Evolutionary conservation across 2,113 vertebrate genomes (phyloP), one percentile per base, ranked within the genome.

Genomic region (Cinclus cinclus): DNA sequence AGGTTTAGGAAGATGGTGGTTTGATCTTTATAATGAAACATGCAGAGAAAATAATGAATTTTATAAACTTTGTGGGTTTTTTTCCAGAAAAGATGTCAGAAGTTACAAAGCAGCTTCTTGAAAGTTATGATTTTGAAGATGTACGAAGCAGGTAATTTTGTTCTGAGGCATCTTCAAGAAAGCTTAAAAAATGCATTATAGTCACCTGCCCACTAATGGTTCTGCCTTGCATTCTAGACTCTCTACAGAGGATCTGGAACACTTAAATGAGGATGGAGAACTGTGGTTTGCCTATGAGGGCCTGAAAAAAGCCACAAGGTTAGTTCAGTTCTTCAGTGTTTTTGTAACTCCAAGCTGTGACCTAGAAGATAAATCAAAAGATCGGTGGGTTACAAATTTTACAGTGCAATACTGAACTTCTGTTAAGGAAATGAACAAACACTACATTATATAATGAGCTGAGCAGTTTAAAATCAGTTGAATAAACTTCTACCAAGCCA

Each of bases 241-340:
- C 31, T 98, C 97, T 52, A 55, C 94, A 10, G 98, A 99, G 81
- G 98, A 98, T 70, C 85, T 98, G 81, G 98, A 99, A 22, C 98
- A 98, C 92, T 96, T 98, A 74, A 98, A 98, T 94, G 99, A 99
- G 83, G 98, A 98, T 60, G 99, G 98, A 86, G 99, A 99, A 60
- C 92, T 99, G 44, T 98, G 98, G 96, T 98, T 98, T 97, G 98
- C 98, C 60, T 99, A 99, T 2, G 99, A 99, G 79, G 97, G 98
- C 24, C 96, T 99, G 50, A 99, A 99, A 88, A 99, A 99, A 97
- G 99, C 99, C 30, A 98, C 98, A 60, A 99, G 98, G 99, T 99
- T 28, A 97, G 97, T 87, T 94, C 53, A 62, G n/a, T 46, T 83
- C 41, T 75, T 65, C 24, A 10, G 0, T 58, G 20, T 71, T 79